Base-by-base conservation (phyloP, 30 jellyfish, hydroid and myxozoan genomes). In the Turritopsis dohrnii region DNA sequence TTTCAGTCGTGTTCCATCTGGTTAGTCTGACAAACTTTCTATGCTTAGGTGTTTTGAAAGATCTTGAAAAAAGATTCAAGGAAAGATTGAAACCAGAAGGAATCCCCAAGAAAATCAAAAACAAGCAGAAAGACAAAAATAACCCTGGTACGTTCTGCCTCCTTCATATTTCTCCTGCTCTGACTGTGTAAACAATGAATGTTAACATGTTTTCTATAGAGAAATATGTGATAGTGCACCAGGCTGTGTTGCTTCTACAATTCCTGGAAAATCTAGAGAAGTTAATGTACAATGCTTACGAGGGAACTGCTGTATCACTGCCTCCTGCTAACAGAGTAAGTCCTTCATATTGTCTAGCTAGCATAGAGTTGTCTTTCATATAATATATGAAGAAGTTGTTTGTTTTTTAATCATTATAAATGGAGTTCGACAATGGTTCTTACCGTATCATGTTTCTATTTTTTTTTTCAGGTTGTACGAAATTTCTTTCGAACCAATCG, bases 241-340 rank as follows among this genome's bases (percentile, higher is more conserved):
- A 86, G 71, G 86, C 97, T 16, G 86, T 94, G 1, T 79, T 94
- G 71, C 81, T 94, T 53, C 84, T 94, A 66, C 96, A 88, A 41
- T 90, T 94, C 60, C 73, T 94, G 84, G 96, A 88, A 79, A 89
- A 87, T 83, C 89, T 94, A 7, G 99, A 94, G 73, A 94, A 94
- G 77, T 86, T 85, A 52, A 94, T 94, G 97, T 94, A 89, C 89
- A 94, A 89, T 83, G 99, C 99, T 7, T 94, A 90, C 75, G 99
- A 94, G 79, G 99, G 99, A 26, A 90, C 94, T 27, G 99, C 99
- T 1, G 87, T 87, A 26, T 94, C 99, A 9, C 85, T 94, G 29
- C 97, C 99, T 28, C 95, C 88, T 20, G 81, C 90, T 4, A 66
- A 75, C 71, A 89, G 91, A 85, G 99, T 94, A 86, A 76, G 92